These are phyloP conservation scores for Labeo calbasu DNA, from an alignment of 2,797 vertebrate genomes.

Conservation along the genomic window DNA sequence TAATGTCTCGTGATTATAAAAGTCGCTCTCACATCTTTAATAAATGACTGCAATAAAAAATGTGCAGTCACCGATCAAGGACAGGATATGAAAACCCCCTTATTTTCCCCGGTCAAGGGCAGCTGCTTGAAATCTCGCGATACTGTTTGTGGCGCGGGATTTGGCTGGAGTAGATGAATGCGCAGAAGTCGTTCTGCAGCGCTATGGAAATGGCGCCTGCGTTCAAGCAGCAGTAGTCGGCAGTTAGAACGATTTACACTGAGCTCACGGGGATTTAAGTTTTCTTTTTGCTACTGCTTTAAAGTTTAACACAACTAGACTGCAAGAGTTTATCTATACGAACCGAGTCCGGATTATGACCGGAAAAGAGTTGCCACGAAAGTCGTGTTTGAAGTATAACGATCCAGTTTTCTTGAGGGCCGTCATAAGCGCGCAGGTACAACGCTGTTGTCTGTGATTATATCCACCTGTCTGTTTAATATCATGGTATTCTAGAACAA, in stretches of 20 bases:
- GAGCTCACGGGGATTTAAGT: not conserved
- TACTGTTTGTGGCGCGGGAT: conserved; percentile 32
- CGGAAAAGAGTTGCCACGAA: conserved; percentile 31
- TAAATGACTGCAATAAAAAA: not conserved
- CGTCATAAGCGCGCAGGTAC: conserved; percentile 52
- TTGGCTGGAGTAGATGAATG: conserved; percentile 56
- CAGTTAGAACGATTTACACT: conserved; percentile 22
- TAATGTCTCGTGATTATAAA: not conserved
- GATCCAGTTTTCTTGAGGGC: conserved; percentile 31
- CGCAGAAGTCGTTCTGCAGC: conserved; percentile 54
- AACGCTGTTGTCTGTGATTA: not conserved
- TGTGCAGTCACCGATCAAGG: not conserved
- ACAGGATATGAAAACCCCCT: not conserved
- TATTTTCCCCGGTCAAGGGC: not conserved
- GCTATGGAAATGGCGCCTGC: conserved; percentile 62
- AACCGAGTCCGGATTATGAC: conserved; percentile 60
- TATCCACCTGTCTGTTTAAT: not conserved
- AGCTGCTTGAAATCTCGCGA: conserved; percentile 51
- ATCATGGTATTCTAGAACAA: not conserved
- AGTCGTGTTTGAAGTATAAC: conserved; percentile 42
- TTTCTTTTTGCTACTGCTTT: not conserved
- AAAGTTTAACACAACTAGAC: conserved; percentile 5
- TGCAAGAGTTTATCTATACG: conserved; percentile 23
- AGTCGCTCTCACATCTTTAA: not conserved
- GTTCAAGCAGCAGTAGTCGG: conserved; percentile 57